These are phyloP conservation scores for Petrosia ficiformis DNA, from an alignment of 37 sponge, comb jelly and placozoan species.

Conservation along the genomic window DNA sequence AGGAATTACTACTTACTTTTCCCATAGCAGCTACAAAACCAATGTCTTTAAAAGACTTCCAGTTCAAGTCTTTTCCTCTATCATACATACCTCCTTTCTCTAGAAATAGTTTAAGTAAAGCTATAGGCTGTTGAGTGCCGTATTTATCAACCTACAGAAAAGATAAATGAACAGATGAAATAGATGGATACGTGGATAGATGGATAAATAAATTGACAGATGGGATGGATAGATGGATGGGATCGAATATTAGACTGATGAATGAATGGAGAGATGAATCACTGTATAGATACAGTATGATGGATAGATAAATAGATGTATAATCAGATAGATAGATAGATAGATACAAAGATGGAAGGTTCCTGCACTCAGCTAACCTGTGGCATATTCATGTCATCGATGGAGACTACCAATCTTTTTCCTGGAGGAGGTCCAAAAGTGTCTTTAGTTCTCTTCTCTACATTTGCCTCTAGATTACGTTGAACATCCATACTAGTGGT, in stretches of 20 bases:
- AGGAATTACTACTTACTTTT: constrained; percentile 54
- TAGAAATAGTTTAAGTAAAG: constrained; percentile 91
- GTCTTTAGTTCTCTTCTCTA: constrained; percentile 98
- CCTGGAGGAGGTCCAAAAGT: constrained; percentile 96
- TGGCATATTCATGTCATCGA: constrained; percentile 99
- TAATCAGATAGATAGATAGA: too few species aligned
- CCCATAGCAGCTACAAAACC: constrained; percentile 97
- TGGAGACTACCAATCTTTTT: constrained; percentile 90
- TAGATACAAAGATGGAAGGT: background rate
- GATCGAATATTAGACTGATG: background rate
- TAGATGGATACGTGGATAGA: too few species aligned
- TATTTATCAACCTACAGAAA: constrained; percentile 79
- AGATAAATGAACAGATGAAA: background rate
- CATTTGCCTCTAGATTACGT: constrained; percentile 93
- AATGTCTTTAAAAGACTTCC: constrained; percentile 94
- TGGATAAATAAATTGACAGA: too few species aligned
- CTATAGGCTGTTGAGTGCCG: constrained; percentile 99
- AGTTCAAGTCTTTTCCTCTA: constrained; percentile 96
- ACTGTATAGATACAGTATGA: background rate
- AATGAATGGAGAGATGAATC: too few species aligned
- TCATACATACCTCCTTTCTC: constrained; percentile 98
- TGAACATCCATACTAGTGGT: constrained; percentile 99
- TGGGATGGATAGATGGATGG: background rate
- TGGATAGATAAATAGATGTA: too few species aligned
- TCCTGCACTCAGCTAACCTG: constrained; percentile 30